Evolutionary conservation across 2,113 vertebrate species (phyloP), one percentile per base, ranked within the genome.

Genomic region (Dasypus novemcinctus): DNA sequence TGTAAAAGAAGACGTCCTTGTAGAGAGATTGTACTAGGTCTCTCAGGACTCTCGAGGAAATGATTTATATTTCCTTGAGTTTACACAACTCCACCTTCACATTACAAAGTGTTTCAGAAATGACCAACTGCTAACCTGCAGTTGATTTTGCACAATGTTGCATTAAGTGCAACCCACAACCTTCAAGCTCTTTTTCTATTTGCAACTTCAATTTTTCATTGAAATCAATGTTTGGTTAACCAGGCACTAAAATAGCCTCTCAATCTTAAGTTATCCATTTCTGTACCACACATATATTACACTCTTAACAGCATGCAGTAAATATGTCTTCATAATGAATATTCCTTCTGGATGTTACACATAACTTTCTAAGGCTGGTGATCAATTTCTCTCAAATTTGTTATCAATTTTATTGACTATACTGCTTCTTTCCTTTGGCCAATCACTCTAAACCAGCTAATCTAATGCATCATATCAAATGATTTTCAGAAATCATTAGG

Each of bases 361-460:
- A 93, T 13, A 92, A 69, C 25, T 95, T 96, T 54, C 52, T 57
- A 76, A 97, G 78, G 87, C n/a, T 78, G 18, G 13, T 83, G 46
- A 49, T 94, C 36, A 23, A 20, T 95, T 91, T 94, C 41, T 88
- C 84, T 69, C 63, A 95, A 96, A 89, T 96, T 92, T 88, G 7
- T 87, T 88, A 86, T 97, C 92, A 89, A 88, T 94, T 96, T 96
- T 96, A 97, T 95, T 95, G 95, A 69, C 92, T 93, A 57, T 92
- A 64, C n/a, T 95, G 91, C 95, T 97, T 91, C 54, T 96, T 96
- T 75, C 64, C 31, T 92, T 96, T 79, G 84, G 79, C 94, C 95
- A 96, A 91, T 95, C 78, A 92, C 29, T 97, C 54, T 92, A 92
- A 95, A 95, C 95, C 90, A 89, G 49, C 38, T 79, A 79, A 38